Evolutionary conservation across 2,888 invertebrate genomes (phyloP).

Genomic region (Psylliodes chrysocephalus): DNA sequence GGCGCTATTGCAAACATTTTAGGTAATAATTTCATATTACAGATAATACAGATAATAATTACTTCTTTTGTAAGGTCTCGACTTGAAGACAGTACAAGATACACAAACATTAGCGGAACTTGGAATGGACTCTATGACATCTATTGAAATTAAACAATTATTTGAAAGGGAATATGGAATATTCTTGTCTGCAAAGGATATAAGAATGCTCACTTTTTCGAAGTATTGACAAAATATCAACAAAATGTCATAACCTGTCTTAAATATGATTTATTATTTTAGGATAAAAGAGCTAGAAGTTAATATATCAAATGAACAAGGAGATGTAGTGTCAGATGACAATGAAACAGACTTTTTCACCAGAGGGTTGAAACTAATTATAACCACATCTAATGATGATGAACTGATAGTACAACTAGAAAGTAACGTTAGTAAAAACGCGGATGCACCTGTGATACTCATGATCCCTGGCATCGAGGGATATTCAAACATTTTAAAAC

Average conservation of each 20-base stretch:
- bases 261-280: not conserved
- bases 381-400: slow-evolving; percentile 66
- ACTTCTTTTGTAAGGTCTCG: slow-evolving; percentile 29
- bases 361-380: not conserved
- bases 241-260: not conserved
- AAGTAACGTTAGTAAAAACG: not conserved
- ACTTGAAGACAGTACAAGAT: slow-evolving; percentile 73
- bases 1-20: slow-evolving; percentile 70
- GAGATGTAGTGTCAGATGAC: not conserved
- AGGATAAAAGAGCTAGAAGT: slow-evolving; percentile 9
- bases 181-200: slow-evolving; percentile 85
- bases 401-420: not conserved
- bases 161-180: slow-evolving; percentile 90
- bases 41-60: not conserved
- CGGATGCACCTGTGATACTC: slow-evolving; percentile 64
- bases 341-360: not conserved
- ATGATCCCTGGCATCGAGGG: slow-evolving; percentile 78
- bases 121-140: slow-evolving; percentile 98
- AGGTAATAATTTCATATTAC: slow-evolving; percentile 66
- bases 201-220: slow-evolving; percentile 81
- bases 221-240: slow-evolving; percentile 61
- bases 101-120: slow-evolving; percentile 82
- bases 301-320: not conserved
- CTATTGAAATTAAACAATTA: slow-evolving; percentile 94
- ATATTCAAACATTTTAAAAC: slow-evolving; percentile 67